Evolutionary conservation across 2,888 invertebrate species (phyloP).

Genomic region (Dichetophora obliterata): DNA sequence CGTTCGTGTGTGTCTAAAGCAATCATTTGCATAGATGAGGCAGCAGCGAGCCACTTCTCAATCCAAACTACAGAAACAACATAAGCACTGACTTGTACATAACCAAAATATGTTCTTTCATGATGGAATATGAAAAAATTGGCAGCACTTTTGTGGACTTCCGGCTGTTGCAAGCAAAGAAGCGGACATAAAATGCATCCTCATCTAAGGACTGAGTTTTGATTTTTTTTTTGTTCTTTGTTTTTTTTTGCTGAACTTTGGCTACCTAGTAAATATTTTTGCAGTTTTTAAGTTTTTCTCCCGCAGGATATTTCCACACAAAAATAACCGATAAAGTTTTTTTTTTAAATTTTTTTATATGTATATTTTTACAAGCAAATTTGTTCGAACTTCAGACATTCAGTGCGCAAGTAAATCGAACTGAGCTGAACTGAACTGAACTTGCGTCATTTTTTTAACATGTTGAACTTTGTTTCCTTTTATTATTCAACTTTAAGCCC

Average conservation of each 20-base stretch:
- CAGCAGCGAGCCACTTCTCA: not conserved
- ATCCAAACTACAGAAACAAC: not conserved
- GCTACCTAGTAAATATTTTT: conserved; percentile 18
- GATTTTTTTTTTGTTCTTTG: not conserved
- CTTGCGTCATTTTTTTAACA: not conserved
- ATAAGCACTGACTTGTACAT: not conserved
- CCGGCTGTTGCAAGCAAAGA: not conserved
- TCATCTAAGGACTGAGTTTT: not conserved
- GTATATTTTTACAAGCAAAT: conserved; percentile 7
- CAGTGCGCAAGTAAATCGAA: not conserved
- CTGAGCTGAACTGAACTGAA: not conserved
- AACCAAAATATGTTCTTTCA: not conserved
- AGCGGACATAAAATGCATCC: not conserved
- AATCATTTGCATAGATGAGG: conserved; percentile 24
- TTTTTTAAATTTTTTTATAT: not conserved
- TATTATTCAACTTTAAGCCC: not conserved
- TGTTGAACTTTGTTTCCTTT: not conserved
- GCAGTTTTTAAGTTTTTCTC: conserved; percentile 22
- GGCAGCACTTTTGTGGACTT: conserved; percentile 9
- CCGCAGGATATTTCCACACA: conserved; percentile 4
- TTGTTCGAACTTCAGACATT: not conserved
- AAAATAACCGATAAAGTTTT: not conserved
- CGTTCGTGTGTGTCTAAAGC: conserved; percentile 23
- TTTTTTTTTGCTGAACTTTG: not conserved
- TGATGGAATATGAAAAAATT: conserved; percentile 20